Evolutionary conservation across 2,113 vertebrate species (phyloP).

Genomic region (Nothobranchius kuhntae): DNA sequence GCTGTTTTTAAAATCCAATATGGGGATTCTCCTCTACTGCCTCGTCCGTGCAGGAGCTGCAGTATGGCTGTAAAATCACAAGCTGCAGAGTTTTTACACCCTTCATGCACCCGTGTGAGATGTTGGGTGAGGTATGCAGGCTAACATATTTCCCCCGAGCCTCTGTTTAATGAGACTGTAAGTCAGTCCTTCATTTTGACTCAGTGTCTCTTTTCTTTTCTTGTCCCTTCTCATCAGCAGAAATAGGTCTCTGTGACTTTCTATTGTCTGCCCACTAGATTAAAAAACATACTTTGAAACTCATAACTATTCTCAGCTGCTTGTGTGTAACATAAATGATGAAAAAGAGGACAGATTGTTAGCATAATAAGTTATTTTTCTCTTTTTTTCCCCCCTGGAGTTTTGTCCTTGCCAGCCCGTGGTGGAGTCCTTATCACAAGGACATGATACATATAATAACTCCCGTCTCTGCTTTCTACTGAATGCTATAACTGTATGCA

Average conservation of each 20-base stretch:
- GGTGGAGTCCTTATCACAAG: not conserved
- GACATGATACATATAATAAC: not conserved
- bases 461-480: not conserved
- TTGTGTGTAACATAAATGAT: not conserved
- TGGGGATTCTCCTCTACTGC: not conserved
- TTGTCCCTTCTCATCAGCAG: slow-evolving; percentile 19
- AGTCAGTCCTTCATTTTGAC: slow-evolving; percentile 52
- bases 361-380: not conserved
- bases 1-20: not conserved
- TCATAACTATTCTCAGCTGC: not conserved
- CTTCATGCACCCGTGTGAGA: slow-evolving; percentile 2
- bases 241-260: slow-evolving; percentile 5
- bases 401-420: slow-evolving; percentile 7
- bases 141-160: slow-evolving; percentile 55
- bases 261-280: not conserved
- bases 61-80: slow-evolving; percentile 15
- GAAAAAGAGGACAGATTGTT: not conserved
- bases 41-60: not conserved
- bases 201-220: slow-evolving; percentile 30
- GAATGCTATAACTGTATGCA: not conserved
- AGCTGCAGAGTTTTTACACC: slow-evolving; percentile 24
- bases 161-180: slow-evolving; percentile 56
- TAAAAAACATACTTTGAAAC: not conserved
- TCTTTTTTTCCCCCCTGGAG: not conserved
- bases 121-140: slow-evolving; percentile 41